Evolutionary conservation across 2,888 invertebrate genomes (phyloP).

Genomic region (Polydrusus tereticollis): DNA sequence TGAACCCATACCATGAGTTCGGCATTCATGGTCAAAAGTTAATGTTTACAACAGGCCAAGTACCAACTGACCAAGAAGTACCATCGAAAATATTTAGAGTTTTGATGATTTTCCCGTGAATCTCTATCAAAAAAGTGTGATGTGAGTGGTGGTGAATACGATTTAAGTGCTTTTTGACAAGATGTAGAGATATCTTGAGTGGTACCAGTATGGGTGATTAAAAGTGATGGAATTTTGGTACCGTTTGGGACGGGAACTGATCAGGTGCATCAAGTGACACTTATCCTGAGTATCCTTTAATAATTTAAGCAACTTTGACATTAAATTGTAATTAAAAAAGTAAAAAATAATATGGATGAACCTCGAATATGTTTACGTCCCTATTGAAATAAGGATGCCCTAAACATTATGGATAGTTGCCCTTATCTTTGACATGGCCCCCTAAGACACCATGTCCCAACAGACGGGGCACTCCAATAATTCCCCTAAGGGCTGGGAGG

Average conservation of each 20-base stretch:
- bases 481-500: conserved; percentile 62
- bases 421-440: neutral
- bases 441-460: conserved; percentile 37
- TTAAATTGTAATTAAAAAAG: neutral
- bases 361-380: too few species aligned
- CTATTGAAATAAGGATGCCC: too few species aligned
- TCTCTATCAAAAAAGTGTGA: neutral
- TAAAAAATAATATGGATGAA: too few species aligned
- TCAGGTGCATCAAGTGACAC: conserved; percentile 1
- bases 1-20: conserved; percentile 50
- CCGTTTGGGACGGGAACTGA: conserved; percentile 30
- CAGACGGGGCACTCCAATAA: conserved; percentile 56
- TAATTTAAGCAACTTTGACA: neutral
- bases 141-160: too few species aligned
- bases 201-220: conserved; percentile 15
- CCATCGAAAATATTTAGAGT: conserved; percentile 23
- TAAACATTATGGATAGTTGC: neutral
- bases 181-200: neutral
- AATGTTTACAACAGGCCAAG: conserved; percentile 50
- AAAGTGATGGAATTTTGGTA: conserved; percentile 36
- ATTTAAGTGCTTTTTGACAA: neutral
- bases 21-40: conserved; percentile 51
- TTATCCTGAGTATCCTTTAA: neutral
- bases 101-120: neutral
- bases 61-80: conserved; percentile 35